Evolutionary conservation across 1,140 invertebrate genomes (phyloP).

Genomic region (Phortica variegata): DNA sequence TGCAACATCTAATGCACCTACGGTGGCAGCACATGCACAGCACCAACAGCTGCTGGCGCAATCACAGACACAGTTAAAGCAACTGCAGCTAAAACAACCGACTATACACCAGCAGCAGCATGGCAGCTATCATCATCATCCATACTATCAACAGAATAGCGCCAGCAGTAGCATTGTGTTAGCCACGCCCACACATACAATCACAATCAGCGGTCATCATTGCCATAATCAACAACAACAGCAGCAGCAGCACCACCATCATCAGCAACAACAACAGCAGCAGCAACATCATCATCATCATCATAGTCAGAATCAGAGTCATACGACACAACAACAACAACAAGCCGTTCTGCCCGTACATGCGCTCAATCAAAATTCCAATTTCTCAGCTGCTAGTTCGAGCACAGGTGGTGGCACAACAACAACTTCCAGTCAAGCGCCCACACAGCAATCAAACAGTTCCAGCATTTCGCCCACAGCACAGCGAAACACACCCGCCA

Average conservation of each 20-base stretch:
- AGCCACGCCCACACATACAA: constrained; percentile 21
- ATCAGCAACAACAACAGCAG: constrained; percentile 7
- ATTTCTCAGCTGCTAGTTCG: constrained; percentile 51
- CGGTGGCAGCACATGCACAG: constrained; percentile 19
- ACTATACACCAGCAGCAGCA: constrained; percentile 51
- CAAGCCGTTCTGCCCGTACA: constrained; percentile 34
- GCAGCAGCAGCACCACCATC: constrained; percentile 1
- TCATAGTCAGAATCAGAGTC: constrained; percentile 21
- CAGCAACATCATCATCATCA: constrained; percentile 16
- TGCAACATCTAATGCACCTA: constrained; percentile 17
- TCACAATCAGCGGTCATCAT: constrained; percentile 5
- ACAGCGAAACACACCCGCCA: constrained; percentile 15
- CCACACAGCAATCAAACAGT: constrained; percentile 49
- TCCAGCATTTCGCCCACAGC: constrained; percentile 48
- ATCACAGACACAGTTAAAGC: constrained; percentile 47
- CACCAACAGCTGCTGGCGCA: constrained; percentile 35
- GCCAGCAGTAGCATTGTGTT: constrained; percentile 20
- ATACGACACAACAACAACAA: constrained; percentile 1
- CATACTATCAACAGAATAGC: constrained; percentile 47
- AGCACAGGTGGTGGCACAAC: constrained; percentile 41
- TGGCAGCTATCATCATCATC: constrained; percentile 46
- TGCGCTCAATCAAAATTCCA: constrained; percentile 50
- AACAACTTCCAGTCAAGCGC: constrained; percentile 51
- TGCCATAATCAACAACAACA: constrained; percentile 20
- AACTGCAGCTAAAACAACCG: constrained; percentile 47